Base-by-base conservation (phyloP, 2,797 vertebrate genomes). In the Heteromormyrus szaboi region DNA sequence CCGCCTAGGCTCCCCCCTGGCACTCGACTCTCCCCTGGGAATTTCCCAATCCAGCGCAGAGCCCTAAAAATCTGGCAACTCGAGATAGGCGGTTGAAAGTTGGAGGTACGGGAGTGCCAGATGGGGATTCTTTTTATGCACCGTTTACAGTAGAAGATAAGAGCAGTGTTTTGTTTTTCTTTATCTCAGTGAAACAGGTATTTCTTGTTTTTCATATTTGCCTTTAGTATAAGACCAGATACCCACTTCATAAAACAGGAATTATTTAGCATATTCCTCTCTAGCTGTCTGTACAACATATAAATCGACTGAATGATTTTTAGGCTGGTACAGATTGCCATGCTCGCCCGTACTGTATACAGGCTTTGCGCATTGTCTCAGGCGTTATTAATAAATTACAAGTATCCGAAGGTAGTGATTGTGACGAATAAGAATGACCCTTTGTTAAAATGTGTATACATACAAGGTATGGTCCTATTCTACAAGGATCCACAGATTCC, bases 151-250 rank as follows among this genome's bases (percentile, higher is more conserved):
- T 1, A 44, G 72, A 17, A 79, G 37, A 79, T 41, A 79, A 44
- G 6, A 44, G 5, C 72, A 19, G 4, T 6, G 37, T 79, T 79
- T 19, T 41, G 17, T 79, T 44, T 79, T 79, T 44, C 37, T 79
- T 79, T 3, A 19, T 79, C 41, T 44, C 72, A 79, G 8, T 41
- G 17, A 44, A 29, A n/a, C 72, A 3, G 72, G 72, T 44, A 41
- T 79, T 79, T 79, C 72, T 79, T 8, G 72, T 44, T 79, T 79
- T 79, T n/a, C 37, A n/a, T 79, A 44, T 79, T 76, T 76, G 68
- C 33, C 33, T 76, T 76, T 79, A 79, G 72, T 79, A 22, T 22
- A 41, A n/a, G 37, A 8, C 72, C 17, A 79, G 37, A 44, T 4
- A 44, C 19, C 17, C 7, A 19, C 72, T 79, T 19, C 6, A 44